Percentiles rank a stretch among this genome's conserved stretches.
Conservation (phyloP, 2,113 vertebrate genomes). For the Nerophis lumbriciformis region DNA sequence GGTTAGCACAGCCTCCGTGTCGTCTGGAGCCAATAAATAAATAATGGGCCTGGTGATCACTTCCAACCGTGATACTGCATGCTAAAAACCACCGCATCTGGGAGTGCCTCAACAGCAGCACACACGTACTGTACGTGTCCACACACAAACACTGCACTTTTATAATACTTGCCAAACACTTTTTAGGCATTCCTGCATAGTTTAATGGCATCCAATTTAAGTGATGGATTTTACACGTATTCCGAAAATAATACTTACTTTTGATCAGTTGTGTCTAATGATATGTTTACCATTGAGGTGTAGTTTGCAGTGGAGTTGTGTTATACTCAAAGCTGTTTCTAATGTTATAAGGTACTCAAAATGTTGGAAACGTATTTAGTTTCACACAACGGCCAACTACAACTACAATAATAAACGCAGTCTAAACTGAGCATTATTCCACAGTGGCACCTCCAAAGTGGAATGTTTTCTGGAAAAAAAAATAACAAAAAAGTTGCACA, state of each 20-base stretch:
- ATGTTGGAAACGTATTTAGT: neutral
- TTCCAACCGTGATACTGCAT: slow-evolving; percentile 61
- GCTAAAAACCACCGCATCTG: slow-evolving; percentile 60
- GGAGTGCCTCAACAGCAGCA: slow-evolving; percentile 59
- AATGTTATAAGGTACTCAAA: slow-evolving; percentile 14
- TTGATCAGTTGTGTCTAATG: no score
- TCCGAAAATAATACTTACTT: no score
- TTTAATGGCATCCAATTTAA: neutral
- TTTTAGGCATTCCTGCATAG: neutral
- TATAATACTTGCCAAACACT: no score
- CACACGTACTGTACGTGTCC: slow-evolving; percentile 19
- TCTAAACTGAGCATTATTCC: no score
- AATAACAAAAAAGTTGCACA: no score
- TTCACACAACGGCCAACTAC: neutral
- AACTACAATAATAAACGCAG: neutral
- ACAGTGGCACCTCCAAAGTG: no score
- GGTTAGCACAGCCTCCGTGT: slow-evolving; percentile 69
- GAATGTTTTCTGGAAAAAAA: no score
- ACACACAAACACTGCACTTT: slow-evolving; percentile 5
- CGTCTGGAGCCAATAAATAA: slow-evolving; percentile 71
- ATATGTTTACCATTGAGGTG: no score
- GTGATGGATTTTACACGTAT: neutral
- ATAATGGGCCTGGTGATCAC: slow-evolving; percentile 66
- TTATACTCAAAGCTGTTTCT: no score
- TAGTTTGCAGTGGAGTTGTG: neutral